Base-by-base conservation (phyloP, 2,797 vertebrate genomes). In the Acanthurus lineatus region DNA sequence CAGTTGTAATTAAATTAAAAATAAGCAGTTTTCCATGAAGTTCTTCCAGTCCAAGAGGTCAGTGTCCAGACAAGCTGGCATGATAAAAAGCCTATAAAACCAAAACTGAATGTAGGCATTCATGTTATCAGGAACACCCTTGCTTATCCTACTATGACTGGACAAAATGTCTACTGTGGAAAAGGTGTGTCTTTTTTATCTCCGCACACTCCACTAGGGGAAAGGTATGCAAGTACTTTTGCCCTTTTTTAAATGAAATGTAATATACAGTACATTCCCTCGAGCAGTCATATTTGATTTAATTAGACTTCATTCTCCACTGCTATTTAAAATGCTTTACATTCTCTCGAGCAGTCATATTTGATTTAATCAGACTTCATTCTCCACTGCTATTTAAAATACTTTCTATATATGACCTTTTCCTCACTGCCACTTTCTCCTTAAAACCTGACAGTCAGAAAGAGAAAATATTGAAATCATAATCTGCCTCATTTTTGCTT, bases 371-470 rank as follows among this genome's bases (percentile, higher is more conserved):
- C 12, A 51, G 17, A 38, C 38, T 6, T 19, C 47, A 53, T 42
- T 35, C 35, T 53, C 5, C 9, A 3, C 20, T 40, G 8, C n/a
- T 66, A 16, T 8, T 1, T 40, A 48, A 4, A 35, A 48, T 58
- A 47, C 9, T 47, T 69, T 32, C 22, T 17, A n/a, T 45, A 5
- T 6, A 1, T 32, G 6, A 45, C 3, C 5, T 49, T 32, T 5
- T 67, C 4, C 28, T 5, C 0, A 19, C 17, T 54, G 17, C 3
- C 16, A 14, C 6, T 19, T 22, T 49, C 17, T 20, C 15, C 20
- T 60, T 42, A 52, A 59, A 70, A 60, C 52, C 35, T 53, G 22
- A 22, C 10, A 61, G 35, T 62, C 35, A 62, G 40, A 22, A 16
- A 52, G 35, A 28, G 3, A 62, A 42, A 28, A 16, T 28, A 32